Evolutionary conservation across 2,888 invertebrate genomes (phyloP), one percentile per base, ranked within the genome.

Genomic region (Mesorhabditis belari): DNA sequence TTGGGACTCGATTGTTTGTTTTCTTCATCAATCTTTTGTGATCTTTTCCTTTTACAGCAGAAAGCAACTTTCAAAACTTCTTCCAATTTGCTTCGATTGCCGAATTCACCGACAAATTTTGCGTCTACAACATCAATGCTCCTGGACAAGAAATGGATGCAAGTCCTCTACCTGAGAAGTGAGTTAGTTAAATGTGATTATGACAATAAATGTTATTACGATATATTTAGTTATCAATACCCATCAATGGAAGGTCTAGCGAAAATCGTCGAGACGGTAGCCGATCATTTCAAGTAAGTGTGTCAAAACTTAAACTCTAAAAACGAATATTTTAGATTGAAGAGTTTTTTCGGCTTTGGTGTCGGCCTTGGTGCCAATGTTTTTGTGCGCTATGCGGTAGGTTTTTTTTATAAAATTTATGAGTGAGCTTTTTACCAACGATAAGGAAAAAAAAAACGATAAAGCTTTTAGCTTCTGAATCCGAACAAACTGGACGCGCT

Each of bases 141-240:
- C 96, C 96, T 0, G 98, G 98, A 17, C 96, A 98, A 83, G 93
- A 96, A 82, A 94, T 96, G 81, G 92, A 91, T 27, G 92, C 95
- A 23, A 87, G 89, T 51, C 89, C 90, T 60, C 86, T 98, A 71
- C 90, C 92, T 59, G 92, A 93, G 81, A 91, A 91, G 95, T 96
- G 85, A 88, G 57, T 52, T n/a, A n/a, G n/a, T n/a, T n/a, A n/a
- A n/a, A n/a, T n/a, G n/a, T n/a, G n/a, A n/a, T n/a, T n/a, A n/a
- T n/a, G n/a, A n/a, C n/a, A n/a, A n/a, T n/a, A n/a, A n/a, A n/a
- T n/a, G n/a, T n/a, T n/a, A n/a, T n/a, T n/a, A n/a, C n/a, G n/a
- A n/a, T n/a, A n/a, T n/a, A n/a, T n/a, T 3, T 85, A 96, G 95
- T 81, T 95, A 89, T 83, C 85, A 89, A 64, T 98, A 92, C 84